Base-by-base conservation (phyloP, 2,113 vertebrate genomes). In the Pampusana beccarii region DNA sequence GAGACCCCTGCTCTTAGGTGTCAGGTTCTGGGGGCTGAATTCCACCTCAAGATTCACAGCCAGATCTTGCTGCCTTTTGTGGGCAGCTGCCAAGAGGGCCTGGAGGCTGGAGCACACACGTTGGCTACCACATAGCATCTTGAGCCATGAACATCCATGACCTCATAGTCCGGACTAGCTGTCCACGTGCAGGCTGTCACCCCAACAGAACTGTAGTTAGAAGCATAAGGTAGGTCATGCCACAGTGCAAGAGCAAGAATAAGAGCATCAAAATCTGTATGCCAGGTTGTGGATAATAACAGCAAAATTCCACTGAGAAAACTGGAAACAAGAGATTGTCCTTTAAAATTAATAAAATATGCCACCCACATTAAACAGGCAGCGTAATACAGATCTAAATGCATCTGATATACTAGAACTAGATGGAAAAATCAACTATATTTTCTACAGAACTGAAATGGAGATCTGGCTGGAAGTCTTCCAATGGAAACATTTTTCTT, bases 401-500 rank as follows among this genome's bases (percentile, higher is more conserved):
- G 25, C 11, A 89, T 56, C 29, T 74, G 50, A 78, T 60, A 72
- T 77, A 67, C 38, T 64, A 48, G 70, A 84, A 58, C 8, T 78
- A 92, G 61, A 75, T 88, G 56, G 93, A 84, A 93, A 95, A 95
- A 91, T 53, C 60, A 95, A 65, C 79, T 67, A 16, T 36, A 23
- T 71, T 38, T 79, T 93, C 33, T 48, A 53, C 42, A 87, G 48
- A 92, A 46, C 24, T 91, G 73, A 92, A 95, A 92, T 87, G 26
- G 77, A 92, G 80, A 92, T 61, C 26, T 85, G 57, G 4, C 38
- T 96, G 91, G 84, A 93, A 85, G 31, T 60, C 42, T 42, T 94
- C 86, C 95, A 93, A 11, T 60, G 42, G 84, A 93, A 96, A 96
- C 71, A 46, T 28, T 67, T 90, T 94, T 80, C 62, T 77, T 91